Percentiles rank a stretch among this genome's conserved stretches.
These are phyloP conservation scores for Arrhamphus sclerolepis DNA, from an alignment of 2,797 vertebrate species.

Conservation along the genomic window DNA sequence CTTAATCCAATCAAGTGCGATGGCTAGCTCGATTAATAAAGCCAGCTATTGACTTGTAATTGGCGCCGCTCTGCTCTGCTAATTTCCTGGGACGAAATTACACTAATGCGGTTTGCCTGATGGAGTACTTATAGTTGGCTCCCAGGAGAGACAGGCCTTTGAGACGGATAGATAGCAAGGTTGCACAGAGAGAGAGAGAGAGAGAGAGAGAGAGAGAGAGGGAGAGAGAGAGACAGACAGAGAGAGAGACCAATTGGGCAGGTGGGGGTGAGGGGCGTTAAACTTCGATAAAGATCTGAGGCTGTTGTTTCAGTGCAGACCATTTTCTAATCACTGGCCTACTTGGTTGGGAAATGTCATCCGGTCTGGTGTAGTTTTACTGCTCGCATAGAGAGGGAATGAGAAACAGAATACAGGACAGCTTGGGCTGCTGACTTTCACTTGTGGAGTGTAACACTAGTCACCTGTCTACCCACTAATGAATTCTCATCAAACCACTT, in stretches of 20 bases:
- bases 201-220: slow-evolving; percentile 40
- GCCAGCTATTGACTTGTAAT: slow-evolving; percentile 89
- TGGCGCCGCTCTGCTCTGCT: slow-evolving; percentile 88
- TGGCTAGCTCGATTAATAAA: slow-evolving; percentile 89
- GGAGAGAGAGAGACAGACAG: slow-evolving; percentile 37
- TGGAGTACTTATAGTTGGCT: slow-evolving; percentile 85
- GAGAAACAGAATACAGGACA: slow-evolving; percentile 40
- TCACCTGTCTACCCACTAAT: slow-evolving; percentile 82
- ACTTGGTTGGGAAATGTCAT: slow-evolving; percentile 80
- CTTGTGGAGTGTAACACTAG: slow-evolving; percentile 78
- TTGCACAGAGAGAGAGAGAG: slow-evolving; percentile 30
- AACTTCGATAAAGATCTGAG: slow-evolving; percentile 83
- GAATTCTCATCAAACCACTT: slow-evolving; percentile 81
- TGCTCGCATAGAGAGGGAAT: slow-evolving; percentile 29
- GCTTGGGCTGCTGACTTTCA: slow-evolving; percentile 73
- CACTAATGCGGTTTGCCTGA: slow-evolving; percentile 88
- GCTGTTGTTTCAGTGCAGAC: slow-evolving; percentile 81
- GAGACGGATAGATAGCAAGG: slow-evolving; percentile 72
- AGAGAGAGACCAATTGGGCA: slow-evolving; percentile 16
- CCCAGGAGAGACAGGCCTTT: slow-evolving; percentile 80
- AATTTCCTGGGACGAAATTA: slow-evolving; percentile 89
- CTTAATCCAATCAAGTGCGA: slow-evolving; percentile 87
- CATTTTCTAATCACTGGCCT: slow-evolving; percentile 84
- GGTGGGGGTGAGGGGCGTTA: slow-evolving; percentile 63
- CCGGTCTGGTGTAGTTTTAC: slow-evolving; percentile 76